Percentiles rank a stretch among this genome's conserved stretches.
Conservation (phyloP, 1,140 invertebrate genomes). For the Zophobas morio region DNA sequence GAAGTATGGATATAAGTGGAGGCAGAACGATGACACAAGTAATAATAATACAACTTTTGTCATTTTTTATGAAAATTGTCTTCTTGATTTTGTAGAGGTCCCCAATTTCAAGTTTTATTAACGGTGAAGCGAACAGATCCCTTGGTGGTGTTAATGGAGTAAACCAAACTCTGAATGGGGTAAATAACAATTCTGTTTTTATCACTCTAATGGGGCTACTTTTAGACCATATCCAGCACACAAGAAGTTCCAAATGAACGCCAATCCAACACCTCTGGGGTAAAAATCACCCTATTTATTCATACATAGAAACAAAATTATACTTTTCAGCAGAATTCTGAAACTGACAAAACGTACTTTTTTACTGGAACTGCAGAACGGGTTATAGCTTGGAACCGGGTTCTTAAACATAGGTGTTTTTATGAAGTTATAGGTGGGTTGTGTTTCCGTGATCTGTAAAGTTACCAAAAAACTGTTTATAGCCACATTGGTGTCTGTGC, state of each 20-base stretch:
- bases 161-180: no score
- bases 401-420: constrained; percentile 47
- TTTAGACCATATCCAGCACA: no score
- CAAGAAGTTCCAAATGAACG: no score
- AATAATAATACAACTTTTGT: neutral
- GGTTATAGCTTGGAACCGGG: constrained; percentile 51
- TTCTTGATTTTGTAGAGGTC: neutral
- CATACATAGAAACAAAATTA: neutral
- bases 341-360: constrained; percentile 9
- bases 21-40: no score
- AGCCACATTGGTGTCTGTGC: constrained; percentile 47
- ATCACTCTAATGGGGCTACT: no score
- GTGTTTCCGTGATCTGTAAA: no score
- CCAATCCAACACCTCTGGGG: no score
- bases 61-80: neutral
- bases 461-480: constrained; percentile 1
- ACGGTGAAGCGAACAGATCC: no score
- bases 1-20: neutral
- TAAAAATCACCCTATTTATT: no score
- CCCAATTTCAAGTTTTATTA: no score
- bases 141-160: no score
- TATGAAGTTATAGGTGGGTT: constrained; percentile 54
- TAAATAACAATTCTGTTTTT: no score
- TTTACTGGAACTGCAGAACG: constrained; percentile 52
- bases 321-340: constrained; percentile 1